These are phyloP conservation scores for Eledona agricola DNA, from an alignment of 2,888 invertebrate genomes.

Conservation along the genomic window DNA sequence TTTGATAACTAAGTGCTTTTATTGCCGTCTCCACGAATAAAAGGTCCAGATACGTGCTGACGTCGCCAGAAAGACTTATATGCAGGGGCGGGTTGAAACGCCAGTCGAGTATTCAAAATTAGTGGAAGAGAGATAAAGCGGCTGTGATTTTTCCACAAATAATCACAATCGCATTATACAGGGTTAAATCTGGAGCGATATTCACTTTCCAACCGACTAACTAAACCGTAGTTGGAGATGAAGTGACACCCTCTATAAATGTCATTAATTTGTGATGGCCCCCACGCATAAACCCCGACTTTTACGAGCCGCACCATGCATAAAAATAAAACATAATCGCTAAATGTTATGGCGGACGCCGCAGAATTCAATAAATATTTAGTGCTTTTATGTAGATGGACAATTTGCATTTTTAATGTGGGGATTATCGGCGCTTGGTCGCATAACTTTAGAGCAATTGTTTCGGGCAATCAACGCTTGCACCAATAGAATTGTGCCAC, in stretches of 20 bases:
- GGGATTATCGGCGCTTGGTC: conserved; percentile 34
- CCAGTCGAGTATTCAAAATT: conserved; percentile 27
- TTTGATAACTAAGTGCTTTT: conserved; percentile 29
- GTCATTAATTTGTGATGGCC: conserved; percentile 21
- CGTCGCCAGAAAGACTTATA: conserved; percentile 20
- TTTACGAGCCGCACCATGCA: conserved; percentile 32
- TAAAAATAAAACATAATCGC: conserved; percentile 36
- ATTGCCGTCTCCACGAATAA: conserved; percentile 23
- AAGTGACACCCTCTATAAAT: conserved; percentile 25
- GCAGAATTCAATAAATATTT: conserved; percentile 40
- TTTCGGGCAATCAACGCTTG: conserved; percentile 24
- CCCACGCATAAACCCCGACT: conserved; percentile 25
- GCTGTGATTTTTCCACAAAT: conserved; percentile 10
- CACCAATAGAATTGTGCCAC: conserved; percentile 22
- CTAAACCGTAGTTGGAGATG: conserved; percentile 2
- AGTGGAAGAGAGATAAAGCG: conserved; percentile 25
- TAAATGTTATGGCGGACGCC: conserved; percentile 27
- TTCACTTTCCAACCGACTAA: background rate
- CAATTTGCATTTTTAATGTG: conserved; percentile 38
- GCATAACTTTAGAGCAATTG: conserved; percentile 32
- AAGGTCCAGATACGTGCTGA: conserved; percentile 25
- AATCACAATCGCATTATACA: background rate
- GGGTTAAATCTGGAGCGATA: too few species aligned
- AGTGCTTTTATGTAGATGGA: conserved; percentile 38
- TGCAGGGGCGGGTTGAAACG: conserved; percentile 17